Base-by-base conservation (phyloP, 2,113 vertebrate genomes). In the Asarcornis scutulata region DNA sequence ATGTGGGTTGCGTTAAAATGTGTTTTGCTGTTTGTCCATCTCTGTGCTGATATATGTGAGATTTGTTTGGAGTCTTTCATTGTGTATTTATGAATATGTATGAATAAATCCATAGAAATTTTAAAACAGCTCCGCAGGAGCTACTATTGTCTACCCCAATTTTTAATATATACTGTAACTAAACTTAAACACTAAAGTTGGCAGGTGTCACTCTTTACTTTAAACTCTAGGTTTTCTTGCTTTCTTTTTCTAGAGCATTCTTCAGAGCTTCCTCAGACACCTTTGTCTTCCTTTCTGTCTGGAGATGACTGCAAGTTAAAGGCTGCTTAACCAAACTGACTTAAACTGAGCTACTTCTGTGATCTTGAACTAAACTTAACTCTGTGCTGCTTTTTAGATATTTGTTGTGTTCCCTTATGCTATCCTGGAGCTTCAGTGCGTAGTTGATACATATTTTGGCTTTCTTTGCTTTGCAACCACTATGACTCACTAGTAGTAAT, bases 351-450 rank as follows among this genome's bases (percentile, higher is more conserved):
- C 84, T 87, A 27, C 79, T 95, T 85, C 58, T 87, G 63, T 84
- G 34, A 34, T 63, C 77, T 52, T 2, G 0, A 62, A 78, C 77
- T 95, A 95, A 93, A 96, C 87, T 91, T 95, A 95, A 92, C 69
- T 48, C 53, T 1, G 56, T 83, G 84, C 73, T 55, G 27, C 36
- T 84, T 88, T 32, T 29, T 67, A 48, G 89, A 53, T 95, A 94
- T 75, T 88, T 93, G 31, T 50, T 84, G 64, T 82, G 46, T 46
- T 86, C 32, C 73, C 74, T 20, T 13, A 1, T 42, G 26, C 58
- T 76, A 26, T 29, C 44, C 60, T 48, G 4, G 27, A 68, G 34
- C 69, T 93, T 77, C 48, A 38, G 86, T 25, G 44, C 50, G 44
- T 53, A 48, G 74, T 20, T 90, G 56, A 36, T 2, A 6, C 55